Evolutionary conservation across 1,140 invertebrate species (phyloP).

Genomic region (Chironomus striatipennis): DNA sequence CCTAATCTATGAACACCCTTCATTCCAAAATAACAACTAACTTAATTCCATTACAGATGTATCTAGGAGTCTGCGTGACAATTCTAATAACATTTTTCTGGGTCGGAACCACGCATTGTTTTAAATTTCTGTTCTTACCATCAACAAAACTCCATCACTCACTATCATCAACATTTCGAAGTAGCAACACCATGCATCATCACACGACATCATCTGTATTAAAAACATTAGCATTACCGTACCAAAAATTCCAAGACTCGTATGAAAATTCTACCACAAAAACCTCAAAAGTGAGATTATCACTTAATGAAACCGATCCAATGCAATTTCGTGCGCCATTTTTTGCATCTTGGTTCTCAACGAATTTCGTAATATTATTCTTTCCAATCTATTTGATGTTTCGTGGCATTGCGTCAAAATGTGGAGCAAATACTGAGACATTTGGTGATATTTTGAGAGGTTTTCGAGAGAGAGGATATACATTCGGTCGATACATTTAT

Average conservation of each 20-base stretch:
- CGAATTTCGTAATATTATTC: conserved; percentile 85
- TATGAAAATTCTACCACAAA: not conserved
- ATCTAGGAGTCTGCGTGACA: conserved; percentile 77
- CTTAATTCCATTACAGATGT: conserved; percentile 55
- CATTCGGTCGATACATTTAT: conserved; percentile 71
- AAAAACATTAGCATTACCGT: not conserved
- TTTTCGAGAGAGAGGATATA: conserved; percentile 80
- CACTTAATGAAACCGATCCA: conserved; percentile 4
- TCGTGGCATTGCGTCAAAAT: conserved; percentile 58
- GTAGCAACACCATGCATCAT: not conserved
- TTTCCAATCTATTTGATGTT: conserved; percentile 80
- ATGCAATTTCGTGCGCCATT: conserved; percentile 66
- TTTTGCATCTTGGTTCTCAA: conserved; percentile 91
- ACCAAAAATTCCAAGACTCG: not conserved
- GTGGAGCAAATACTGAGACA: conserved; percentile 63
- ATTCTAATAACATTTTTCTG: conserved; percentile 75
- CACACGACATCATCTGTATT: not conserved
- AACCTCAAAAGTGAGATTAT: not conserved
- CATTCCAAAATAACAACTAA: no score
- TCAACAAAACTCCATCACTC: conserved; percentile 15
- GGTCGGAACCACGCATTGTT: conserved; percentile 80
- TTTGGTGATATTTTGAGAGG: conserved; percentile 68
- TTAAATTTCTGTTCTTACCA: conserved; percentile 70
- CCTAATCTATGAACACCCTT: no score
- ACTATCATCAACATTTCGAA: not conserved